A percentile compares a stretch with the other conserved stretches of the same genome.
Conservation (phyloP, 2,113 vertebrate species). For the Triplophysa siluroides region DNA sequence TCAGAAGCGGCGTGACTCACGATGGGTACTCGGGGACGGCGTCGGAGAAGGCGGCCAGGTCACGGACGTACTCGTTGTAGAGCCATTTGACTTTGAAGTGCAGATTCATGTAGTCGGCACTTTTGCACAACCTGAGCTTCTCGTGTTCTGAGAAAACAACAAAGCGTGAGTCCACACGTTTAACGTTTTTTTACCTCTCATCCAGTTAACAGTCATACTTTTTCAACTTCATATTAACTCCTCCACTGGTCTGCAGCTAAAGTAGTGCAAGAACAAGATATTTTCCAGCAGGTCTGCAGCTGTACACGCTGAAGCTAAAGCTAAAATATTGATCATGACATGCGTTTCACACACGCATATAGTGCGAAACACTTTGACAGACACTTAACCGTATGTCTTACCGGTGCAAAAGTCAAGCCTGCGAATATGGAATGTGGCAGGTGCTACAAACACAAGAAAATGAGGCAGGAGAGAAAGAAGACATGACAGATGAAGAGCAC, state of each 20-base stretch:
- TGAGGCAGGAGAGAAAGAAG: conserved; percentile 30
- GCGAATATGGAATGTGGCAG: conserved; percentile 80
- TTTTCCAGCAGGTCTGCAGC: background rate
- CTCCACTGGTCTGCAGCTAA: background rate
- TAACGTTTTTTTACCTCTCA: background rate
- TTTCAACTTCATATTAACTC: background rate
- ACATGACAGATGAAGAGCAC: conserved; percentile 8
- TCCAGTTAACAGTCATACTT: background rate
- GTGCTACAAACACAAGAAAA: conserved; percentile 74
- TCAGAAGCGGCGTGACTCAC: conserved; percentile 75
- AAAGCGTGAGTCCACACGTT: background rate
- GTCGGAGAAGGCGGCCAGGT: conserved; percentile 81
- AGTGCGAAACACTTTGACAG: conserved; percentile 32
- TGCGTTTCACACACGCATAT: conserved; percentile 9
- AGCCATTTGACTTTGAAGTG: conserved; percentile 99
- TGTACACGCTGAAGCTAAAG: background rate
- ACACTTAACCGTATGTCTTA: conserved; percentile 70
- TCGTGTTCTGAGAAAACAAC: conserved; percentile 83
- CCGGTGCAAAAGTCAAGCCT: conserved; percentile 81
- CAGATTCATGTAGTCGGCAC: conserved; percentile 98
- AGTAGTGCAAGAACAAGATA: background rate
- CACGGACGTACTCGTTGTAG: conserved; percentile 88
- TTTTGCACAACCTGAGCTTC: conserved; percentile 88
- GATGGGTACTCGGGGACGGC: conserved; percentile 88
- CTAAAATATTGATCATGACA: background rate